A percentile compares a stretch with the other conserved stretches of the same genome.
Evolutionary conservation across 2,113 vertebrate species (phyloP).

Genomic region (Callocephalon fimbriatum): DNA sequence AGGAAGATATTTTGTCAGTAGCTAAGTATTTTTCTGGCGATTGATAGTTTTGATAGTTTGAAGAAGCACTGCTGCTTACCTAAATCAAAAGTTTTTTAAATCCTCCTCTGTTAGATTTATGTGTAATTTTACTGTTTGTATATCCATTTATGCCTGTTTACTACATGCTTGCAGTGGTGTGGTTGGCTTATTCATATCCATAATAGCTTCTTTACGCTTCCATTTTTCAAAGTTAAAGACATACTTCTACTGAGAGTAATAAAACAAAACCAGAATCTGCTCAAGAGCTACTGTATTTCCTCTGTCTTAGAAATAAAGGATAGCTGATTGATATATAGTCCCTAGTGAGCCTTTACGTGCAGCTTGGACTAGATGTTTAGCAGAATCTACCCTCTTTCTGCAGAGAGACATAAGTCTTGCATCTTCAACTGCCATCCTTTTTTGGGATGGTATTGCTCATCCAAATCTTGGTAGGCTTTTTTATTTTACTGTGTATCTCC

Average conservation of each 20-base stretch:
- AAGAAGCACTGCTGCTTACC: not conserved
- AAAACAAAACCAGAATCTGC: slow-evolving; percentile 1
- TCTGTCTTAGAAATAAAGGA: not conserved
- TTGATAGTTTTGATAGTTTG: not conserved
- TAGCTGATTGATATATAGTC: slow-evolving; percentile 1
- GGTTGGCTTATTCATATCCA: not conserved
- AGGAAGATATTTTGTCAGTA: not conserved
- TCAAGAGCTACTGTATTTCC: not conserved
- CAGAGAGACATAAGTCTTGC: not conserved
- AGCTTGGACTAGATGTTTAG: not conserved
- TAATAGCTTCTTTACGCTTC: not conserved
- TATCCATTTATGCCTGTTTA: not conserved
- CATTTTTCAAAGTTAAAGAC: not conserved
- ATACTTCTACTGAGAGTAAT: slow-evolving; percentile 12
- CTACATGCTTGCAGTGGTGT: not conserved
- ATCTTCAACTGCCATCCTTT: not conserved
- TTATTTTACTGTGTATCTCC: not conserved
- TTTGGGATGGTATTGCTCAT: not conserved
- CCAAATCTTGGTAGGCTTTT: not conserved
- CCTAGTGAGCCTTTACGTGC: not conserved
- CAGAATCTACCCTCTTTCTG: not conserved
- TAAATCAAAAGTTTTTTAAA: slow-evolving; percentile 1
- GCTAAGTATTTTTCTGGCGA: not conserved
- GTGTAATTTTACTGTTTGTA: not conserved
- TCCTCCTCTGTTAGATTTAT: not conserved